These are phyloP conservation scores for Mormyrus iriodes DNA, from an alignment of 2,113 vertebrate genomes.

Conservation along the genomic window DNA sequence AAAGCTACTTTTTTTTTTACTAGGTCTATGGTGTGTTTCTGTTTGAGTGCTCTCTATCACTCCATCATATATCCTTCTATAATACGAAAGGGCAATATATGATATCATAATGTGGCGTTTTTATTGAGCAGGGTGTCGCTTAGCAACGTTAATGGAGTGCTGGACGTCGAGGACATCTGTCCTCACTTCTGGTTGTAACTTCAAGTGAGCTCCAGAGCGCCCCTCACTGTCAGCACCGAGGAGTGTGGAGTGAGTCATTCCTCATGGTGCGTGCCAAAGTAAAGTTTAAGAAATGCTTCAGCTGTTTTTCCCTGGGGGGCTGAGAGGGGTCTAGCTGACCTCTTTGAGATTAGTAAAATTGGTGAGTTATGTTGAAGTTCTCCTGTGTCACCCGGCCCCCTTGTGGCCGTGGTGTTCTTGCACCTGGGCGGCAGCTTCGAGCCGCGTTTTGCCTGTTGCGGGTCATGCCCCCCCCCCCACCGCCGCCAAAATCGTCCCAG, in stretches of 20 bases:
- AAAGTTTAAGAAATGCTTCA: conserved; percentile 3
- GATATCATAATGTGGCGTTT: neutral
- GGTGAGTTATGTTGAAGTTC: neutral
- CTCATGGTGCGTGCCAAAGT: neutral
- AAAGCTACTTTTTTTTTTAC: neutral
- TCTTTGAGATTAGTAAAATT: neutral
- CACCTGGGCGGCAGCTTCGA: neutral
- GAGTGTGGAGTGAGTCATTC: neutral
- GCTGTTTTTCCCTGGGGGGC: neutral
- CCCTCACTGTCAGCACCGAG: neutral
- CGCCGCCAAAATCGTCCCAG: neutral
- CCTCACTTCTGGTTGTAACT: neutral
- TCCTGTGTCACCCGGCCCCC: neutral
- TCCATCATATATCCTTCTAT: neutral
- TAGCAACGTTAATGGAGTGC: neutral
- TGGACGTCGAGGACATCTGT: neutral
- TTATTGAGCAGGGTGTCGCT: neutral
- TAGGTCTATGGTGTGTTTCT: neutral
- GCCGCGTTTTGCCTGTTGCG: neutral
- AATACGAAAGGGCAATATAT: neutral
- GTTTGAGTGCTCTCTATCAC: neutral
- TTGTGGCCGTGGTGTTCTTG: neutral
- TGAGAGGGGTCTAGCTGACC: neutral
- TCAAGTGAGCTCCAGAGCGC: neutral
- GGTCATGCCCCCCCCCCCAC: neutral